A percentile compares a stretch with the other conserved stretches of the same genome.
These are phyloP conservation scores for Furnarius figulus DNA, from an alignment of 2,113 vertebrate species.

Conservation along the genomic window DNA sequence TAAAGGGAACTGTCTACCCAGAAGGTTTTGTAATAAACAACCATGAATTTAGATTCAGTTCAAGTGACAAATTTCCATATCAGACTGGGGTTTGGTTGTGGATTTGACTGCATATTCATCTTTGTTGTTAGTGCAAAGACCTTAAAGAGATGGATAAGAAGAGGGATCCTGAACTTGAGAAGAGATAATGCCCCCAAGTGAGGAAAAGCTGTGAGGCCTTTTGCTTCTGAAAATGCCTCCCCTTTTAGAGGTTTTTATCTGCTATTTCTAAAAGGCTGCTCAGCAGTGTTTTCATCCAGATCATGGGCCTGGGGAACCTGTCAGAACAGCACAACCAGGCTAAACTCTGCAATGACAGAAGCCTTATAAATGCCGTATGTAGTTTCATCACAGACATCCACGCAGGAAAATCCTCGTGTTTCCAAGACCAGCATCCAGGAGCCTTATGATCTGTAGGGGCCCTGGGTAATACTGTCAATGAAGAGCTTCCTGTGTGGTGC, in stretches of 20 bases:
- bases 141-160: background rate
- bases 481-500: background rate
- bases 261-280: background rate
- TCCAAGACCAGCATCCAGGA: background rate
- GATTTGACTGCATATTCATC: background rate
- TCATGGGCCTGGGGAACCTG: background rate
- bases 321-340: background rate
- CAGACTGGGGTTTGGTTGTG: rapidly evolving
- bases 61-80: background rate
- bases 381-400: background rate
- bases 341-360: background rate
- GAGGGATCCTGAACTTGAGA: background rate
- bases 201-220: background rate
- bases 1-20: background rate
- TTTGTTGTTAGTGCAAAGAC: background rate
- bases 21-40: background rate
- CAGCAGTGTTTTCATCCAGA: background rate
- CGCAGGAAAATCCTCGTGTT: background rate
- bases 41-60: background rate
- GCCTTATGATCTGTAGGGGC: background rate
- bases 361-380: background rate
- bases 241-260: background rate
- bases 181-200: background rate
- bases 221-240: background rate
- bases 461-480: background rate